phyloP scores from a whole-genome alignment of 2,113 vertebrate genomes.

The Zootoca vivipara region DNA sequence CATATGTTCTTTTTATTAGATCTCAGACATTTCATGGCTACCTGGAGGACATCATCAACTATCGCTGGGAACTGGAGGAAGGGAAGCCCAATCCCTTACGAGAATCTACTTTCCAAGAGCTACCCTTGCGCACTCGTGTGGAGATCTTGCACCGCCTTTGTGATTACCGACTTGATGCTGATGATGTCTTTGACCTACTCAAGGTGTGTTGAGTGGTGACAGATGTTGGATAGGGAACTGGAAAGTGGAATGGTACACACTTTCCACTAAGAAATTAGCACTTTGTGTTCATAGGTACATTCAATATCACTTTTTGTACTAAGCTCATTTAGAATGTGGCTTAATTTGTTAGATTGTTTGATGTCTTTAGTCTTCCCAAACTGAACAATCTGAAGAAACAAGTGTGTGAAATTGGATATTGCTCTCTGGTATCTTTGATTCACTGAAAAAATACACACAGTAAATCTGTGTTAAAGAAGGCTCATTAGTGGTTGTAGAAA shows the following conservation, averaged over 20 bases:
- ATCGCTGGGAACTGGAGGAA: constrained; percentile 97
- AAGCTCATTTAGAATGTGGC: neutral
- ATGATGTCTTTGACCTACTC: constrained; percentile 95
- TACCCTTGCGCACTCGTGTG: constrained; percentile 88
- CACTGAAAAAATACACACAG: too few species aligned
- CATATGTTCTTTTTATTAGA: constrained; percentile 68
- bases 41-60: constrained; percentile 97
- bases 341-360: neutral
- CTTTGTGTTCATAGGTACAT: neutral
- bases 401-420: neutral
- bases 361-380: neutral
- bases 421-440: neutral
- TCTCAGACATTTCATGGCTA: constrained; percentile 91
- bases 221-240: neutral
- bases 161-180: constrained; percentile 95
- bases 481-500: neutral
- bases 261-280: neutral
- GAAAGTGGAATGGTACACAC: neutral
- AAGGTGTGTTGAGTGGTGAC: constrained; percentile 82
- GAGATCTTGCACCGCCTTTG: constrained; percentile 95
- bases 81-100: constrained; percentile 93
- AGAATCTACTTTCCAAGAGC: constrained; percentile 85
- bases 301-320: neutral
- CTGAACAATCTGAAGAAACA: neutral
- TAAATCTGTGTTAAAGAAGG: neutral